Base-by-base conservation (phyloP, 2,113 vertebrate species). In the Limnothrissa miodon region DNA sequence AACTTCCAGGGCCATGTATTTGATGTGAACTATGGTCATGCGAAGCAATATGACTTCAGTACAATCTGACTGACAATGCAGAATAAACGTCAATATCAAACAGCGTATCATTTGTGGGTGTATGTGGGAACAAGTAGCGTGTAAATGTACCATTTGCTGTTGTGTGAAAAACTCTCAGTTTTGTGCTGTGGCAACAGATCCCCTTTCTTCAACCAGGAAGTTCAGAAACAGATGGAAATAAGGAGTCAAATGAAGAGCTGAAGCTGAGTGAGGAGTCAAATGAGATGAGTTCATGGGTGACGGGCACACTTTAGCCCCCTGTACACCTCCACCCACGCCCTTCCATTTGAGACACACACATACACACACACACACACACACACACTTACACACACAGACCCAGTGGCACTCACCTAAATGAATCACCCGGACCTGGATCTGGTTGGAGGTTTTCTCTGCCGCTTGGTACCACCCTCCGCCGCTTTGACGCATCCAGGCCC, bases 391-490 rank as follows among this genome's bases (percentile, higher is more conserved):
- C 46, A 48, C 46, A 48, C 9, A 1, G 46, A 48, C 11, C 9
- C 23, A 1, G 17, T 5, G 42, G 42, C 51, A 94, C 94, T 95
- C 70, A 95, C 95, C 91, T 87, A 89, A 89, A 82, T 90, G 89
- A 0, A 82, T 79, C 80, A 95, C 92, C 11, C 86, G 88, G 56
- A 95, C 92, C 0, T 80, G 82, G 78, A 95, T 86, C 0, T 92
- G 80, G 74, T 39, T 80, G 56, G 95, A 95, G 2, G 51, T 93
- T 85, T 92, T 94, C 89, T 94, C 94, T 0, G 93, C 90, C 0
- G 90, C 92, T 90, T 90, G 87, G 87, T 93, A 91, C 94, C 93
- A 94, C 7, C 87, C 45, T 17, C 89, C 92, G 0, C 86, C 85
- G 62, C 89, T 88, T 11, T 87, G 83, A 0, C 90, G 91, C n/a